Base-by-base conservation (phyloP, 2,888 invertebrate genomes). In the Hypena proboscidalis region DNA sequence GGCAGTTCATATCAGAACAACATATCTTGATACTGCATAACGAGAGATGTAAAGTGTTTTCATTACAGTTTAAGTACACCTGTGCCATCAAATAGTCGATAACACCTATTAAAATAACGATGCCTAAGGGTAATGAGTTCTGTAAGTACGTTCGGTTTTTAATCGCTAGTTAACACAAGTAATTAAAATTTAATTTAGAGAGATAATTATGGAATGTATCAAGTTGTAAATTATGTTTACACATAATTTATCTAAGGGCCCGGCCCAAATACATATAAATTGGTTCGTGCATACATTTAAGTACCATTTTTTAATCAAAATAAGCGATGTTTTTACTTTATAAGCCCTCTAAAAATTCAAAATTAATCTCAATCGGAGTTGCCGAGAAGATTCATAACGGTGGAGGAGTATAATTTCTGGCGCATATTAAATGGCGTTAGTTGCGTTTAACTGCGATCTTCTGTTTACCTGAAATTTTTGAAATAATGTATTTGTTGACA, bases 41-140 rank as follows among this genome's bases (percentile, higher is more conserved):
- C 50, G 52, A 55, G 52, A 58, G 49, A 58, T 52, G 55, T 57
- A 43, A 54, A 51, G 34, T 43, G 31, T 17, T 26, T 22, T 39
- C 51, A 42, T 48, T 39, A 25, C 7, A 23, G 19, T 39, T 32
- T 21, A 31, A 33, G 5, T 31, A 27, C 6, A 29, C 4, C 1
- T 22, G 34, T 40, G 21, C 29, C 20, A 13, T 44, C 5, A 42
- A 25, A 41, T 23, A 25, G 58, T 53, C 46, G 27, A 51, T 40
- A 27, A 42, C 77, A 79, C 49, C 72, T 38, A 51, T 37, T 27
- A 58, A 58, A 20, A 13, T 6, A 11, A 34, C 10, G 10, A 44
- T 44, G 49, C n/a, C 43, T 51, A 89, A 81, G 63, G 73, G 78
- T 58, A 89, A 90, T 63, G 77, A 87, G 38, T 90, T 90, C 57